phyloP scores from a whole-genome alignment of 1,140 invertebrate species.

The Araneus ventricosus region DNA sequence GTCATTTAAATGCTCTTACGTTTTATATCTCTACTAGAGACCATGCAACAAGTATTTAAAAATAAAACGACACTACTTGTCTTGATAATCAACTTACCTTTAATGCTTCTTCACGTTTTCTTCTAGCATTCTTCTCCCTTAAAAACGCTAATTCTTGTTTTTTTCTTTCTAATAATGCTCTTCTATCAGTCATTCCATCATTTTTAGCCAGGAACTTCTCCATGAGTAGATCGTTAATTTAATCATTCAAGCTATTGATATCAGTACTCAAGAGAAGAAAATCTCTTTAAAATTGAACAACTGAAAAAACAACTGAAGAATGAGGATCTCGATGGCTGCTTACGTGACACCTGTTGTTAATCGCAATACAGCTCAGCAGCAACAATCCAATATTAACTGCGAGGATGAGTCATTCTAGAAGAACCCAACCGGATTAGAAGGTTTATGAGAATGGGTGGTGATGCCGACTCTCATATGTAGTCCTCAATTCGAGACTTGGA shows the following conservation, averaged over 20 bases:
- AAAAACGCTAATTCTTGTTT: slow-evolving; percentile 95
- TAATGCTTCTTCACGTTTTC: slow-evolving; percentile 87
- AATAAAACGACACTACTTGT: too few relatives aligned
- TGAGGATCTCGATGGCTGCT: not conserved
- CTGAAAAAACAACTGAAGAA: not conserved
- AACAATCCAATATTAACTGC: not conserved
- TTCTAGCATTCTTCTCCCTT: slow-evolving; percentile 93
- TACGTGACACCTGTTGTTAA: slow-evolving; percentile 2
- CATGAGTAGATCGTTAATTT: slow-evolving; percentile 42
- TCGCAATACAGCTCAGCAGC: not conserved
- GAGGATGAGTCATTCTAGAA: slow-evolving; percentile 7
- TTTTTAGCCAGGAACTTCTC: slow-evolving; percentile 61
- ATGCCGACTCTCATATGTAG: too few relatives aligned
- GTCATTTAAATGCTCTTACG: too few relatives aligned
- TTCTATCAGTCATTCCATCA: slow-evolving; percentile 84
- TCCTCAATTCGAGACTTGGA: too few relatives aligned
- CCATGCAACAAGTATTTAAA: too few relatives aligned
- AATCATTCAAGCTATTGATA: not conserved
- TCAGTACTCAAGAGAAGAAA: not conserved
- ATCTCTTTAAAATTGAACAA: not conserved
- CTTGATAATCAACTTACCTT: slow-evolving; percentile 35
- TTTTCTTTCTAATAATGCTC: slow-evolving; percentile 95
- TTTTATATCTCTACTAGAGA: too few relatives aligned
- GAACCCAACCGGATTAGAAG: too few relatives aligned
- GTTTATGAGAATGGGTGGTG: too few relatives aligned